These are phyloP conservation scores for Epirrita christyi DNA, from an alignment of 2,888 invertebrate species.

Conservation along the genomic window DNA sequence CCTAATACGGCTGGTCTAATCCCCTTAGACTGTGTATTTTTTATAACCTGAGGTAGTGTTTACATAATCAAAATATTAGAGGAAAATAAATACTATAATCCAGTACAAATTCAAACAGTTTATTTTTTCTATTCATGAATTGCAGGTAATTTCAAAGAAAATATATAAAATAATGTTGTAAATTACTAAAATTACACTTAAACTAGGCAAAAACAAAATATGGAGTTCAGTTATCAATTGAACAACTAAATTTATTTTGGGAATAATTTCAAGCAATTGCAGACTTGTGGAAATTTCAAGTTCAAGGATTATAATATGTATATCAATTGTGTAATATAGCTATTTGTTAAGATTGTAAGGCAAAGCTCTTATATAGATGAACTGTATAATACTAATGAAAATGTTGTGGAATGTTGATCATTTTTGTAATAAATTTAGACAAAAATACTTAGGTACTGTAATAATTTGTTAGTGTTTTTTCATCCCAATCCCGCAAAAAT, in stretches of 20 bases:
- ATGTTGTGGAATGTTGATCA: slow-evolving; percentile 68
- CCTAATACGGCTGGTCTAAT: no score
- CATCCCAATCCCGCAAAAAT: slow-evolving; percentile 20
- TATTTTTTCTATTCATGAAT: slow-evolving; percentile 72
- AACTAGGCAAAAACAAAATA: slow-evolving; percentile 50
- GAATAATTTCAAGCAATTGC: slow-evolving; percentile 15
- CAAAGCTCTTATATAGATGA: neutral
- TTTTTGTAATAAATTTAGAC: slow-evolving; percentile 19
- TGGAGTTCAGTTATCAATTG: slow-evolving; percentile 19
- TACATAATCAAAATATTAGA: neutral
- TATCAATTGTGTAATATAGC: neutral
- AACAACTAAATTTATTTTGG: slow-evolving; percentile 44
- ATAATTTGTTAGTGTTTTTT: slow-evolving; percentile 24
- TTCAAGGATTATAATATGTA: neutral
- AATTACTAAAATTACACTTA: slow-evolving; percentile 73
- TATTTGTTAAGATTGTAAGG: neutral
- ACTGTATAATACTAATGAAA: slow-evolving; percentile 39
- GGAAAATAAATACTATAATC: slow-evolving; percentile 49
- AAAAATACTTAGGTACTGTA: slow-evolving; percentile 27
- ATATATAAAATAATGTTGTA: slow-evolving; percentile 69
- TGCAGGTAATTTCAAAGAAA: slow-evolving; percentile 62
- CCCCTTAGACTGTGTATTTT: no score
- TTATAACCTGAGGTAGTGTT: no score
- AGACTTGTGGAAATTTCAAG: neutral
- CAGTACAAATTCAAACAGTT: slow-evolving; percentile 74